These are phyloP conservation scores for Echinops telfairi DNA, from an alignment of 2,113 vertebrate species.

Conservation along the genomic window DNA sequence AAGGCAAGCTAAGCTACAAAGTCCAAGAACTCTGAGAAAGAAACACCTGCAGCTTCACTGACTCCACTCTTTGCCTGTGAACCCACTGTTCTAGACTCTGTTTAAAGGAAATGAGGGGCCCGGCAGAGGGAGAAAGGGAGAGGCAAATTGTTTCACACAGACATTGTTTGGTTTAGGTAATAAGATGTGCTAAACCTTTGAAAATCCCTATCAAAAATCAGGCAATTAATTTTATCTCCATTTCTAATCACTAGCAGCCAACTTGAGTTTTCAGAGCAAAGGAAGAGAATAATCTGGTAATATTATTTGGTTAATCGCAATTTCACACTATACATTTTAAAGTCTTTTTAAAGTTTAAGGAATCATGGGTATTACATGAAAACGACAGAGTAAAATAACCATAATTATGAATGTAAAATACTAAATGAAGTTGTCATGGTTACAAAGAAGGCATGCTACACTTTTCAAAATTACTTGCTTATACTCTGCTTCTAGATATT, in stretches of 20 bases:
- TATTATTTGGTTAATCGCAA: conserved; percentile 49
- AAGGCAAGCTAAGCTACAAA: conserved; percentile 23
- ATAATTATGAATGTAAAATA: conserved; percentile 17
- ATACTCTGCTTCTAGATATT: neutral
- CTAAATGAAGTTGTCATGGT: neutral
- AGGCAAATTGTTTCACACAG: neutral
- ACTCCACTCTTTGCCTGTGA: neutral
- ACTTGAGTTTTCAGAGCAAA: conserved; percentile 61
- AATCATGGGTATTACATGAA: neutral
- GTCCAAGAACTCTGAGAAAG: conserved; percentile 8
- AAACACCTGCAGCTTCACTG: neutral
- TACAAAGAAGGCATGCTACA: neutral
- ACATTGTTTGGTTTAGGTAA: conserved; percentile 70
- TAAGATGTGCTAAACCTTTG: conserved; percentile 72
- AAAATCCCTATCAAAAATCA: conserved; percentile 73
- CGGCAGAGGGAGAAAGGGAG: neutral
- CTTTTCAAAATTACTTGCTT: neutral
- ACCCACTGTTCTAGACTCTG: neutral
- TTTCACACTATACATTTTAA: conserved; percentile 41
- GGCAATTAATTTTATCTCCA: conserved; percentile 80
- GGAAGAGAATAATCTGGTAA: conserved; percentile 61
- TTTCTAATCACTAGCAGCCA: conserved; percentile 71
- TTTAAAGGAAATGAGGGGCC: neutral
- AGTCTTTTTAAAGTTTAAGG: conserved; percentile 12
- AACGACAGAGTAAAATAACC: neutral